Base-by-base conservation (phyloP, 2,113 vertebrate genomes). In the Cricetomys ansorgei region DNA sequence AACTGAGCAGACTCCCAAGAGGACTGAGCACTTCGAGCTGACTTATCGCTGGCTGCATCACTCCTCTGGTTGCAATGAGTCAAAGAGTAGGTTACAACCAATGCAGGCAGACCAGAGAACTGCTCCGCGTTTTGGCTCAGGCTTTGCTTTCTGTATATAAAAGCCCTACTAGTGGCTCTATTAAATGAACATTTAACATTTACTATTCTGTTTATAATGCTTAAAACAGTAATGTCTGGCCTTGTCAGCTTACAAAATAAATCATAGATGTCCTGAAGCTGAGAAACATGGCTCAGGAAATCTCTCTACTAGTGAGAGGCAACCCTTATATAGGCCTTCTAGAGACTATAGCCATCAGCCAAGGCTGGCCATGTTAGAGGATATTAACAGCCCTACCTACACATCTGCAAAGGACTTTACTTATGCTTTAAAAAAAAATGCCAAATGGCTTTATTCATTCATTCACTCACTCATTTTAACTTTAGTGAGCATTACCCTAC, bases 131-230 rank as follows among this genome's bases (percentile, higher is more conserved):
- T 97, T 93, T 96, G 81, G 64, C 95, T 97, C 89, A 75, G 89
- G 92, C 81, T 96, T 92, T 75, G 57, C 69, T 94, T 92, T 81
- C 64, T 96, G 95, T 96, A 97, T 97, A 98, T 96, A 95, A 97
- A 57, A 98, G 91, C 89, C 73, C 91, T 92, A 94, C 90, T 96
- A 97, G 75, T 96, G 94, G 70, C 85, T 83, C 70, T 79, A 96
- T 53, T 94, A 94, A 88, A 95, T 96, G 89, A 96, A 98, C 96
- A 88, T 79, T 90, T 92, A 97, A 80, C 95, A 95, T 98, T 98
- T 95, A 95, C 69, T 98, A 97, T 96, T 96, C 96, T 95, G 97
- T 97, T 98, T 97, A 98, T 95, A 97, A 96, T 97, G 89, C 76
- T 90, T 97, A 94, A 96, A 97, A 96, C 96, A 96, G 97, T 97